Evolutionary conservation across 2,888 invertebrate genomes (phyloP).

Genomic region (Cephus sareptanus): DNA sequence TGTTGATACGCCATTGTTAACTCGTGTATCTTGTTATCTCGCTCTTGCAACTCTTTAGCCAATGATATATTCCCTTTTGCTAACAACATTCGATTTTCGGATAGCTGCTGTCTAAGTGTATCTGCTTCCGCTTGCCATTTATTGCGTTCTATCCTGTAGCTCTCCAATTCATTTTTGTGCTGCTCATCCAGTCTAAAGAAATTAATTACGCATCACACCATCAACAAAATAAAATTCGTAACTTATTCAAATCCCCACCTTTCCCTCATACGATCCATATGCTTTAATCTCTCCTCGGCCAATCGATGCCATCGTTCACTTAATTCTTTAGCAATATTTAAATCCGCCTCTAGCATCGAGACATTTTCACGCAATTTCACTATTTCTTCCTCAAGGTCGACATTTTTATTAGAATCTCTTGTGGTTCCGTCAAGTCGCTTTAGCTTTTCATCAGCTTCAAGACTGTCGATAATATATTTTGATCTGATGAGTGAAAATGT

Average conservation of each 20-base stretch:
- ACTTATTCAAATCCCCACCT: slow-evolving; percentile 49
- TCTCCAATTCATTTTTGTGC: slow-evolving; percentile 73
- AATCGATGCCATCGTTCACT: slow-evolving; percentile 76
- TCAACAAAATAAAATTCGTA: neutral
- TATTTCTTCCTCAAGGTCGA: slow-evolving; percentile 71
- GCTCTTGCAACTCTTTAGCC: slow-evolving; percentile 63
- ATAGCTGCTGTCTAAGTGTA: slow-evolving; percentile 62
- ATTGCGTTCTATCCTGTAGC: slow-evolving; percentile 74
- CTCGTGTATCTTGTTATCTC: slow-evolving; percentile 67
- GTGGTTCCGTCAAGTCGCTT: slow-evolving; percentile 42
- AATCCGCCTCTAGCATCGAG: slow-evolving; percentile 68
- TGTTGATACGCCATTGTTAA: slow-evolving; percentile 62
- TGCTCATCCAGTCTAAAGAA: slow-evolving; percentile 70
- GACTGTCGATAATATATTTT: slow-evolving; percentile 17
- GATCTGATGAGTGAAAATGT: neutral
- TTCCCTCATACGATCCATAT: slow-evolving; percentile 73
- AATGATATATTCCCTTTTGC: slow-evolving; percentile 60
- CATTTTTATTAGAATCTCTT: slow-evolving; percentile 65
- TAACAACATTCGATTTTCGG: slow-evolving; percentile 60
- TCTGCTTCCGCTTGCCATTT: slow-evolving; percentile 72
- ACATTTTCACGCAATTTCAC: slow-evolving; percentile 67
- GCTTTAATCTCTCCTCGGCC: slow-evolving; percentile 74
- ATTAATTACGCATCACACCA: neutral
- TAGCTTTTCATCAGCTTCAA: slow-evolving; percentile 44
- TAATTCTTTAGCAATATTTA: slow-evolving; percentile 68